Base-by-base conservation (phyloP, 1,140 invertebrate genomes). In the Anoplolepis gracilipes region DNA sequence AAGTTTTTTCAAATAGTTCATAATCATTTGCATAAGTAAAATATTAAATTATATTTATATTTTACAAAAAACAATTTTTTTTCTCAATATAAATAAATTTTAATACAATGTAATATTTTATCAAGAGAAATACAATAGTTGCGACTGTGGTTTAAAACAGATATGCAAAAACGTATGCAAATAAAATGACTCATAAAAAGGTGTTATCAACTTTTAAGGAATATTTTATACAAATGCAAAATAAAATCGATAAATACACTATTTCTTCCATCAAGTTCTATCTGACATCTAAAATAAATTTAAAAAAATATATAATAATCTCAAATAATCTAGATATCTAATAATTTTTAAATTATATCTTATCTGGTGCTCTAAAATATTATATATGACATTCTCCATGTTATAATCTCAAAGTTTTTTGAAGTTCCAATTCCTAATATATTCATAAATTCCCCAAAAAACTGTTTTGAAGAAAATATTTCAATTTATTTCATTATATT, bases 101-200 rank as follows among this genome's bases (percentile, higher is more conserved):
- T 1, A 19, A 42, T 82, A 16, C 46, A 28, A 46, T 46, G 2
- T 22, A 10, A 16, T 25, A 36, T 11, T 13, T 6, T 0, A 19
- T 64, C 11, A 36, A 2, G 19, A 78, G 28, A 11, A 65, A 65
- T 65, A 49, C 28, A 77, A 64, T 77, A 62, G 62, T 64, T 33
- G 36, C 1, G 11, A 42, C 0, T 4, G 2, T 33, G 4, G 11
- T 46, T 42, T 28, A 42, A 67, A n/a, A 49, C 4, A 36, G 4
- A 76, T 36, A 69, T 1, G 10, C 46, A 33, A 78, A 49, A 64
- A 16, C 19, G 5, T 6, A 5, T 36, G 22, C 13, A 13, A 78
- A 78, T 25, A 53, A 55, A 33, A 19, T 49, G 30, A 78, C 5
- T 42, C 10, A 25, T 36, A 36, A 78, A 78, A 67, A 28, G 2